Conservation (phyloP, 2,888 invertebrate species). For the Ophion slaviceki region DNA sequence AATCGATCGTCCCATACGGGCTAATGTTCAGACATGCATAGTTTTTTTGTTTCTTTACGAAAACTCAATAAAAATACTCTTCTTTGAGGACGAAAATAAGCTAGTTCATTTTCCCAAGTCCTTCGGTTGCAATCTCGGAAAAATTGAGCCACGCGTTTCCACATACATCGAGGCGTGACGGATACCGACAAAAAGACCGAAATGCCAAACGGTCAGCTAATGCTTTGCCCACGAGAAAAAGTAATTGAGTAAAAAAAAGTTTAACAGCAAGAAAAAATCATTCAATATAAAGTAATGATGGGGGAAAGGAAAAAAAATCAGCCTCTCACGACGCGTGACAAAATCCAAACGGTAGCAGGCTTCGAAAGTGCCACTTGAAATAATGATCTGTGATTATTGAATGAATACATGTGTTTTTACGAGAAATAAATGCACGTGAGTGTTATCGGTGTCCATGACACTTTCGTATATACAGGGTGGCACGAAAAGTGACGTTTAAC, state of each 20-base stretch:
- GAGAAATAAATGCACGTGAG: conserved; percentile 49
- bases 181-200: background rate
- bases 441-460: background rate
- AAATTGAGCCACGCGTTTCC: background rate
- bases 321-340: background rate
- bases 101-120: background rate
- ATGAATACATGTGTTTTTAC: conserved; percentile 54
- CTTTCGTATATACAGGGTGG: background rate
- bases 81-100: background rate
- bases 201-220: conserved; percentile 12
- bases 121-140: background rate
- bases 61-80: background rate
- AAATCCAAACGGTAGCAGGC: conserved; percentile 41
- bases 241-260: background rate
- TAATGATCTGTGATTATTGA: conserved; percentile 72
- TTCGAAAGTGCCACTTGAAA: conserved; percentile 51
- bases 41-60: too few species aligned
- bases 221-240: background rate
- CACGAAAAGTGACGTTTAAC: background rate
- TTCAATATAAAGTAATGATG: background rate
- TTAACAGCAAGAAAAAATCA: background rate
- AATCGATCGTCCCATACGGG: too few species aligned
- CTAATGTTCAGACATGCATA: too few species aligned
- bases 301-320: background rate
- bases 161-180: background rate